Base-by-base conservation (phyloP, 2,888 invertebrate species). In the Dynastes grantii region DNA sequence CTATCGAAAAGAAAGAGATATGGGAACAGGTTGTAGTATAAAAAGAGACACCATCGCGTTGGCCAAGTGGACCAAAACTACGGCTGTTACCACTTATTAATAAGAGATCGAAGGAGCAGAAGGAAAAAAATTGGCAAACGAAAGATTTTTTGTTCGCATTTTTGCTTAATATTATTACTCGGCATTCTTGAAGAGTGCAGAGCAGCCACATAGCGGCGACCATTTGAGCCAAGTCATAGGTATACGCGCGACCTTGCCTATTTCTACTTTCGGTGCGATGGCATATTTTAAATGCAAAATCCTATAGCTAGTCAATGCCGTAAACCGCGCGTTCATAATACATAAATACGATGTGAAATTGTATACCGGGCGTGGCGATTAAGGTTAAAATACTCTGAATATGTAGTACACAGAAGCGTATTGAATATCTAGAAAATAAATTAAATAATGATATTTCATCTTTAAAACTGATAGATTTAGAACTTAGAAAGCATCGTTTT, bases 121-220 rank as follows among this genome's bases (percentile, higher is more conserved):
- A 58, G 9, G 55, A 29, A 53, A 53, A 71, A 71, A 73, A 71
- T 16, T 32, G 6, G 58, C 73, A 40, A 73, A 58, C 58, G 73
- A 73, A 73, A 22, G 58, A 40, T 73, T 73, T 73, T 73, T 73
- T 73, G 55, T 73, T 58, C 73, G 73, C 73, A 73, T 73, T 73
- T 73, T 73, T 73, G 58, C 40, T 73, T 73, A 73, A 73, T 73
- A 73, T 73, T 73, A 73, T 73, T 73, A 73, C 58, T 73, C 58
- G 58, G 73, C 73, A 73, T 73, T 73, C 73, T 58, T 73, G 58
- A 58, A 58, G 73, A 58, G 27, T 37, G 37, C 73, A 40, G 37
- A 73, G 73, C 29, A 32, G 32, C 32, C 32, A 27, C 51, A 70
- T 11, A 45, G 45, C 45, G 45, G n/a, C 40, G 58, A 37, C 40